Evolutionary conservation across 2,797 vertebrate species (phyloP), one percentile per base, ranked within the genome.

Genomic region (Gobionotothen gibberifrons): DNA sequence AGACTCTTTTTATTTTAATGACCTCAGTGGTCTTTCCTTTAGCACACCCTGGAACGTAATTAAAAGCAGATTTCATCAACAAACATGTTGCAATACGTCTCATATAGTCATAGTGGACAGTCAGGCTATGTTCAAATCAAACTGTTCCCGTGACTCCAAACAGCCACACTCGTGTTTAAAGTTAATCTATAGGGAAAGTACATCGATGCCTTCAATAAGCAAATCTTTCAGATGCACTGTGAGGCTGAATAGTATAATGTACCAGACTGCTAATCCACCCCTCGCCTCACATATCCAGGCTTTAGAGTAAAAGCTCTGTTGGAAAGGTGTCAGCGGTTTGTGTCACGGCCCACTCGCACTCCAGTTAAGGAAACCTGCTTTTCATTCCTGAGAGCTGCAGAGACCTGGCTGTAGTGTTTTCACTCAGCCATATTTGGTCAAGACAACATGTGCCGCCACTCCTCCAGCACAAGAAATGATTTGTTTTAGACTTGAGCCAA

Each of bases 381-480:
- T 67, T 87, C 86, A 87, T 84, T 89, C 83, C 88, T 74, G 59
- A 0, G 55, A 82, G 81, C 74, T 82, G 76, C 78, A 53, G 51
- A 61, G 69, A 74, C 66, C 64, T 48, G 69, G 47, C 72, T 48
- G 60, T 56, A 40, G 82, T 88, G 84, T 92, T 92, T 92, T 86
- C 61, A 84, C 86, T 90, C 90, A 59, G 86, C 94, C 94, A 93
- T 95, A 95, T 95, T 95, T 95, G 95, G 95, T 93, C 88, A 94
- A 85, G 83, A 86, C 89, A 85, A 92, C 89, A 85, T 87, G 89
- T 82, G 74, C 85, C 74, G 86, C 88, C 83, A 83, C 86, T 88
- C 78, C 83, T 80, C 56, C 71, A 16, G 82, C 77, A 69, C 75
- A 73, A 85, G 79, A 91, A 89, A 85, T 87, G 36, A 51, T 92